Base-by-base conservation (phyloP, 1,140 invertebrate species). In the Papilio xuthus region DNA sequence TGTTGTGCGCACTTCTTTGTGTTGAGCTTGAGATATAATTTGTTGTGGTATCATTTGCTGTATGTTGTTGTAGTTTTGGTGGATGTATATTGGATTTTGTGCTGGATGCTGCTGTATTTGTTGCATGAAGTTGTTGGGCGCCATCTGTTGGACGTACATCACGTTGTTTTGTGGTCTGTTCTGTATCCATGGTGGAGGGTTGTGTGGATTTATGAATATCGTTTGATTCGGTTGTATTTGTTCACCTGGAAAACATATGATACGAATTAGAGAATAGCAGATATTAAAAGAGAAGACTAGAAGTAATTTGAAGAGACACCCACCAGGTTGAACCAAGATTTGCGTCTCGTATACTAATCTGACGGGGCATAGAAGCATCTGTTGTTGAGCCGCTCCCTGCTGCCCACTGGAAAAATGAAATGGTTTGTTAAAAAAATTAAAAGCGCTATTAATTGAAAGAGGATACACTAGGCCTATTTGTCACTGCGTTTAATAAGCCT, bases 181-280 rank as follows among this genome's bases (percentile, higher is more conserved):
- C 77, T 93, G 90, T 42, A 88, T 86, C 91, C 91, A 93, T 84
- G 92, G 92, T 75, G 92, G 92, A 73, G 88, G 87, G 41, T 93
- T 93, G 78, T 92, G 88, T 15, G 88, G 87, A 75, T 92, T 93
- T 71, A 93, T 88, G 28, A 91, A 83, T 67, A 90, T 85, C 0
- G 90, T 90, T 78, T 92, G 91, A 78, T 91, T 91, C 42, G 84
- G 90, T 70, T 90, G 89, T 37, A 91, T 89, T 84, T 92, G 90
- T 18, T 93, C 91, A 26, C 90, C 92, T 93, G 87, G 75, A 87
- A 89, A 56, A 71, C 53, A 76, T 80, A 79, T 78, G 12, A 26
- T 63, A 32, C 56, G 41, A 63, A 23, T 67, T 71, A 67, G 60
- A 50, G 26, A 60, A 60, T 23, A 44, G 28, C 26, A 18, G 8